Evolutionary conservation across 2,888 invertebrate genomes (phyloP).

Genomic region (Odontocerum albicorne): DNA sequence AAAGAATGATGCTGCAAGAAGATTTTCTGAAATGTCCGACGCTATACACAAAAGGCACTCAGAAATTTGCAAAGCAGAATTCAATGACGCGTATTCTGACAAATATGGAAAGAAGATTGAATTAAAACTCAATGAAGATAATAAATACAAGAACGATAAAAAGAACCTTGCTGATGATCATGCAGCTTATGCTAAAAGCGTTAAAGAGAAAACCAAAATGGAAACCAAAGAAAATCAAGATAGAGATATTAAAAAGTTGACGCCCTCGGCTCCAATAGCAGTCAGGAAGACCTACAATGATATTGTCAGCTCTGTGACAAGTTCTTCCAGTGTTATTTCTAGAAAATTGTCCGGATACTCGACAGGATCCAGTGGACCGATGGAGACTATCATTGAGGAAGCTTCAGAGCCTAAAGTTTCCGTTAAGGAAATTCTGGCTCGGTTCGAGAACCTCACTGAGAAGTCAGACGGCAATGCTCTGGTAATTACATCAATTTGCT

Average conservation of each 20-base stretch:
- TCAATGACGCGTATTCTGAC: constrained; percentile 36
- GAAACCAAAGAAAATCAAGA: constrained; percentile 37
- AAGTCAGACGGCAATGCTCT: constrained; percentile 44
- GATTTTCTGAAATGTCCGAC: constrained; percentile 45
- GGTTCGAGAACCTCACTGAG: constrained; percentile 72
- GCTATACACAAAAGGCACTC: constrained; percentile 42
- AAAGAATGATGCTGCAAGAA: constrained; percentile 39
- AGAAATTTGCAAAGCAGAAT: constrained; percentile 31
- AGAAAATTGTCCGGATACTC: constrained; percentile 49
- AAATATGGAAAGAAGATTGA: constrained; percentile 35
- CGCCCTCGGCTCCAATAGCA: constrained; percentile 8
- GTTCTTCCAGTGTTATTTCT: constrained; percentile 11
- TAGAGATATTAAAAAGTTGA: constrained; percentile 37
- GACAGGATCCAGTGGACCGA: constrained; percentile 64
- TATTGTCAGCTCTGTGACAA: constrained; percentile 16
- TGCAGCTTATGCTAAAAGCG: constrained; percentile 14
- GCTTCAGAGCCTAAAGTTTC: constrained; percentile 78
- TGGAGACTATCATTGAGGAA: constrained; percentile 84
- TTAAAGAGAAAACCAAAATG: constrained; percentile 14
- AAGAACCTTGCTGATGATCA: constrained; percentile 9
- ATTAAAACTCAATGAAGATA: constrained; percentile 33
- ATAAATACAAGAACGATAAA: constrained; percentile 23
- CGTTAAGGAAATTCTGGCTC: constrained; percentile 78
- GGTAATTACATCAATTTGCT: constrained; percentile 11
- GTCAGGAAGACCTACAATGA: constrained; percentile 18